Evolutionary conservation across 2,797 vertebrate genomes (phyloP).

Genomic region (Brachymystax lenok): DNA sequence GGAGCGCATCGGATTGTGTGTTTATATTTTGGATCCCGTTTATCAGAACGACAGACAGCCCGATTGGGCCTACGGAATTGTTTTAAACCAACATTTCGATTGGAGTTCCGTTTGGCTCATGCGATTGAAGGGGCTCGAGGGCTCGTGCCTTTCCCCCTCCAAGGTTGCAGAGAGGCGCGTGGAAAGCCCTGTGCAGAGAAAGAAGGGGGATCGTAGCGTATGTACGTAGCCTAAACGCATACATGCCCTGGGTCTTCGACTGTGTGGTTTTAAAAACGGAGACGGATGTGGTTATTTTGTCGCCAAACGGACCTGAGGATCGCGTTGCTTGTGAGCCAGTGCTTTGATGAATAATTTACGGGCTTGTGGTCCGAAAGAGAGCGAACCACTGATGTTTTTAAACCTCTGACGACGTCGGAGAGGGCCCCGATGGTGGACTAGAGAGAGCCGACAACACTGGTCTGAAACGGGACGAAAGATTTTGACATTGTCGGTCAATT

Average conservation of each 20-base stretch:
- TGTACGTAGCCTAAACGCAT: background rate
- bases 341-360: constrained; percentile 73
- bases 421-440: constrained; percentile 64
- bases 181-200: constrained; percentile 41
- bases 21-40: background rate
- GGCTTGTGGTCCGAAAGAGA: constrained; percentile 32
- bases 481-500: background rate
- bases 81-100: constrained; percentile 5
- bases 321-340: constrained; percentile 30
- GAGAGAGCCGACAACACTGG: constrained; percentile 17
- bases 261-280: constrained; percentile 2
- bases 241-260: background rate
- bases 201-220: constrained; percentile 36
- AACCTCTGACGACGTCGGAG: constrained; percentile 49
- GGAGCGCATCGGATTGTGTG: constrained; percentile 34
- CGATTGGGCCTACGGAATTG: background rate
- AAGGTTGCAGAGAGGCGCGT: constrained; percentile 24
- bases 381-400: constrained; percentile 42
- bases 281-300: constrained; percentile 12
- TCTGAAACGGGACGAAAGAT: background rate
- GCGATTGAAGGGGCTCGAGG: constrained; percentile 17
- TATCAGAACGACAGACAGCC: constrained; percentile 3
- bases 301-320: constrained; percentile 27
- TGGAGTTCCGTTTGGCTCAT: constrained; percentile 7
- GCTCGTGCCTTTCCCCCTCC: constrained; percentile 17